These are phyloP conservation scores for Lochmaea capreae DNA, from an alignment of 2,888 invertebrate genomes.

Conservation along the genomic window DNA sequence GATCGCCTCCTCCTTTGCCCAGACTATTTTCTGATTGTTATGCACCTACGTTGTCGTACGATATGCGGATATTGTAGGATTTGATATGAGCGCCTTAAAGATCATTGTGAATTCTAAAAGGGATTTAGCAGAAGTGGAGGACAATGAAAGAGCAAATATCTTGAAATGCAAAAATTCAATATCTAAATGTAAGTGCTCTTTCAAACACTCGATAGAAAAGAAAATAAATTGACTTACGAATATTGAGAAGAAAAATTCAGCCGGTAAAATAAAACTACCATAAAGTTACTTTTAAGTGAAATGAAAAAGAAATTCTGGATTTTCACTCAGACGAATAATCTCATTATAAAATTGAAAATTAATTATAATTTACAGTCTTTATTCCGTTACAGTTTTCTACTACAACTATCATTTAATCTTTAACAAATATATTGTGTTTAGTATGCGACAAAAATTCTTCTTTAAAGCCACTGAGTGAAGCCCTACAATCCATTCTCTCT, in stretches of 20 bases:
- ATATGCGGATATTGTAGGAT: constrained; percentile 23
- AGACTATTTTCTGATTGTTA: neutral
- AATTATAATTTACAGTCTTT: too few relatives aligned
- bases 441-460: too few relatives aligned
- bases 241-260: neutral
- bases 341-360: neutral
- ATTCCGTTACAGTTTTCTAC: too few relatives aligned
- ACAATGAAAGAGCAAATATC: constrained; percentile 34
- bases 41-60: constrained; percentile 20
- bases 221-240: constrained; percentile 24
- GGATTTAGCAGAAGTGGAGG: constrained; percentile 30
- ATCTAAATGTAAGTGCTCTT: constrained; percentile 27
- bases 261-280: neutral
- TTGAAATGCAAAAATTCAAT: constrained; percentile 31
- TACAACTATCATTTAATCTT: too few relatives aligned
- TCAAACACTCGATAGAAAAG: constrained; percentile 18
- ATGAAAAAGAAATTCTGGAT: neutral
- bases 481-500: too few relatives aligned
- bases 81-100: constrained; percentile 27
- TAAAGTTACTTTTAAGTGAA: neutral
- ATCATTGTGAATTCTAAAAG: constrained; percentile 32
- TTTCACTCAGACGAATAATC: neutral
- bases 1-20: too few relatives aligned
- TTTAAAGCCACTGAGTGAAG: too few relatives aligned
- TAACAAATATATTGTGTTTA: too few relatives aligned